Percentiles rank a stretch among this genome's conserved stretches.
Conservation (phyloP, 2,888 invertebrate genomes). For the Auanema sp. region DNA sequence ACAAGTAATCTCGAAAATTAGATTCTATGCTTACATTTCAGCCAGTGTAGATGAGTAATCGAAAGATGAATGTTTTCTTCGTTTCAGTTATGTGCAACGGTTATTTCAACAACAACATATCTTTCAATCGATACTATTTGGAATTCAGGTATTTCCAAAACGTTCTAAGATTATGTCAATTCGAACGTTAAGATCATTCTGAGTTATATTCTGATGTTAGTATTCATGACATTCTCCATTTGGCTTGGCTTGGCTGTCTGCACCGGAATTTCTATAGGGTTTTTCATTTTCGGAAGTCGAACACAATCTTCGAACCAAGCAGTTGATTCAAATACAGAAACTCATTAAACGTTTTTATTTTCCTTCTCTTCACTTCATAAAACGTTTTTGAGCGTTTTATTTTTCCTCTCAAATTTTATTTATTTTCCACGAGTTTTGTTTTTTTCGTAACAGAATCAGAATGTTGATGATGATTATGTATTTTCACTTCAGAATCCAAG, state of each 20-base stretch:
- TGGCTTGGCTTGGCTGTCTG: slow-evolving; percentile 58
- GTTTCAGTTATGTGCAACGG: slow-evolving; percentile 31
- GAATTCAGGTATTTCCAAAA: slow-evolving; percentile 37
- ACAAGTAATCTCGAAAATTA: too few relatives aligned
- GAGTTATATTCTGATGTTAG: slow-evolving; percentile 58
- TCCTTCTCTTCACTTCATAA: too few relatives aligned
- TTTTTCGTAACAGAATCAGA: too few relatives aligned
- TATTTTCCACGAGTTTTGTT: too few relatives aligned
- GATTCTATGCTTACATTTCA: too few relatives aligned
- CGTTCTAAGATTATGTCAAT: background rate
- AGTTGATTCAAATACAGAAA: too few relatives aligned
- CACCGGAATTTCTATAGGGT: slow-evolving; percentile 47
- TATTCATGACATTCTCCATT: slow-evolving; percentile 62
- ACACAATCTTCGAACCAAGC: background rate
- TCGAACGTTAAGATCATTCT: background rate
- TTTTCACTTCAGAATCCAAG: slow-evolving; percentile 55
- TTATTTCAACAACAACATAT: slow-evolving; percentile 41
- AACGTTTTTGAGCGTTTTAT: too few relatives aligned
- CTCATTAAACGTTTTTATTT: too few relatives aligned
- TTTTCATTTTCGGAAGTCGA: slow-evolving; percentile 50
- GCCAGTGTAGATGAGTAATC: background rate
- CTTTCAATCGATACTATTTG: slow-evolving; percentile 51
- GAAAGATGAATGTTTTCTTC: background rate
- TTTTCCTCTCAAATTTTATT: too few relatives aligned
- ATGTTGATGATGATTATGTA: slow-evolving; percentile 59